Evolutionary conservation across 2,113 vertebrate genomes (phyloP).

Genomic region (Oreotrochilus melanogaster): DNA sequence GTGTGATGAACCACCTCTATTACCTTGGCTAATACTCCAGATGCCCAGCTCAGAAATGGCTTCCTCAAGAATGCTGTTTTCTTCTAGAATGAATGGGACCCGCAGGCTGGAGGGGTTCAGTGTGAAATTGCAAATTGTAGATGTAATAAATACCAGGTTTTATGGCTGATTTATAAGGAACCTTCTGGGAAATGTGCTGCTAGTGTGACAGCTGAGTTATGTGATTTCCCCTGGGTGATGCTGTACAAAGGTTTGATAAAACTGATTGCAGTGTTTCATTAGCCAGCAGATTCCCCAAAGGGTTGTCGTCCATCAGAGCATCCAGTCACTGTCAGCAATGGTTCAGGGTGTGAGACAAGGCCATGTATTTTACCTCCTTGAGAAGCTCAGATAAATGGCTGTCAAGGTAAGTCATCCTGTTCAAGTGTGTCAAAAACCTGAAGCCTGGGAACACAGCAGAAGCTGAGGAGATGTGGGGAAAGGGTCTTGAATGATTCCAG

Average conservation of each 20-base stretch:
- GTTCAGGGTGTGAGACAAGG: not conserved
- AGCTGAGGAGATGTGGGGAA: not conserved
- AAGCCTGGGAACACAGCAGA: not conserved
- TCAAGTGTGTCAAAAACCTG: not conserved
- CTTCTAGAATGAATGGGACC: not conserved
- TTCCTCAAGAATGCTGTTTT: not conserved
- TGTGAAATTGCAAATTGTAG: not conserved
- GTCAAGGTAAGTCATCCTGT: not conserved
- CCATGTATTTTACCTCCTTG: not conserved
- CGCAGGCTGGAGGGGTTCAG: fast-evolving
- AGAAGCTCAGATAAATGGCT: not conserved
- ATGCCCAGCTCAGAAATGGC: not conserved
- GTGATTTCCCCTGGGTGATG: not conserved
- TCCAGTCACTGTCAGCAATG: not conserved
- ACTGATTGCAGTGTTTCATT: not conserved
- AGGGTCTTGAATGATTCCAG: not conserved
- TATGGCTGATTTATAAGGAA: not conserved
- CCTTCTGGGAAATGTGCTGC: not conserved
- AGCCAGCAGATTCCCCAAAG: not conserved
- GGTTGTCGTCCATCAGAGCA: not conserved
- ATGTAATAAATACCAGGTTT: not conserved
- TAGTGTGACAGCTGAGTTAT: not conserved
- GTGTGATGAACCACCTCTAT: not conserved
- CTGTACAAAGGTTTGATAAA: not conserved
- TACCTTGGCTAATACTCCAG: not conserved